Base-by-base conservation (phyloP, 2,888 invertebrate species). In the Polydrusus pterygomalis region DNA sequence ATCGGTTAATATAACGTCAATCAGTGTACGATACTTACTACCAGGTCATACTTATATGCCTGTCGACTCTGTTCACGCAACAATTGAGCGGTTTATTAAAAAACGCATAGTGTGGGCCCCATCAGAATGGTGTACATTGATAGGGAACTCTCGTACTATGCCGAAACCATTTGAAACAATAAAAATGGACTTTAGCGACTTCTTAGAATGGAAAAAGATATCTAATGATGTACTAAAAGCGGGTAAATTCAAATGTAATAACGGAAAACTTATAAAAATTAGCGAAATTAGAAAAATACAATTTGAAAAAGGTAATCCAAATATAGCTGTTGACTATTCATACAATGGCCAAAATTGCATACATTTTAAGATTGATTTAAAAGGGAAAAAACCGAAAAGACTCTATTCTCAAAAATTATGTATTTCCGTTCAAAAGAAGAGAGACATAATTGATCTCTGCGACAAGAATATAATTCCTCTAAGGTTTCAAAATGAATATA, bases 21-120 rank as follows among this genome's bases (percentile, higher is more conserved):
- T 43, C 43, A 43, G n/a, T 43, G 43, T 43, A 43, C 43, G 43
- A 43, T 43, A 43, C 43, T n/a, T 43, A 43, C 43, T 43, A 43
- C 43, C 43, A 43, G 43, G 43, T n/a, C 8, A 43, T 43, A 43
- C 43, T 43, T 43, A 43, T 43, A 13, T 43, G 43, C 43, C n/a
- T 43, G 8, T 43, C n/a, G 43, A 43, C 43, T 43, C 43, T n/a
- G 43, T 43, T n/a, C 43, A 43, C 43, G 43, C 43, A 43, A 43
- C 43, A n/a, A 43, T 47, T 47, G 47, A 47, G 17, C 47, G 47
- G 15, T 47, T 47, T 17, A 47, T 47, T 47, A 47, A 47, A 17
- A 47, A 47, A 8, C 47, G 47, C 17, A 47, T 47, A 15, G 47
- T 47, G 17, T 47, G 47, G 47, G 47, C 47, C 9, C 47, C 17